Percentiles rank a stretch among this genome's conserved stretches.
Conservation (phyloP, 2,888 invertebrate genomes). For the Apotomis capreana region DNA sequence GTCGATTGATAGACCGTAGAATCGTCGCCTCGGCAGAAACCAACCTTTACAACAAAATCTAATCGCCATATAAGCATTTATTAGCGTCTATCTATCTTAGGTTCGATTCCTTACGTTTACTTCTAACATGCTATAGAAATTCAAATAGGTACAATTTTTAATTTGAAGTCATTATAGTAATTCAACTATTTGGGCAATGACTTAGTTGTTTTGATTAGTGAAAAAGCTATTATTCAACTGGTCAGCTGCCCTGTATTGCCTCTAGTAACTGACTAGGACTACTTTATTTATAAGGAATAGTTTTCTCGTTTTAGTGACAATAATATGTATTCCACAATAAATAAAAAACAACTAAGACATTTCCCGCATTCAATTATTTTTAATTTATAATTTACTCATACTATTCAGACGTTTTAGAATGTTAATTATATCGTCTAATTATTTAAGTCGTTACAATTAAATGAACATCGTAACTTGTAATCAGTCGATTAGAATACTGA, state of each 20-base stretch:
- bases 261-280: too few relatives aligned
- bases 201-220: not conserved
- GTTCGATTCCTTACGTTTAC: conserved; percentile 7
- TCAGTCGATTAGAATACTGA: conserved; percentile 34
- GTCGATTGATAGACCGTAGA: not conserved
- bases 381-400: not conserved
- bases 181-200: conserved; percentile 1
- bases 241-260: too few relatives aligned
- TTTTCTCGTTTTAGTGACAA: not conserved
- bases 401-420: conserved; percentile 9
- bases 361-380: not conserved
- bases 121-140: conserved; percentile 1
- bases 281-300: too few relatives aligned
- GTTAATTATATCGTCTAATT: conserved; percentile 10
- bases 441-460: conserved; percentile 16
- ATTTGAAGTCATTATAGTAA: not conserved
- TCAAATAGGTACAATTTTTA: conserved; percentile 4
- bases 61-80: conserved; percentile 21
- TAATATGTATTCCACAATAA: not conserved
- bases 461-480: conserved; percentile 23
- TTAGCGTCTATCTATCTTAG: conserved; percentile 36
- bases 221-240: too few relatives aligned
- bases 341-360: conserved; percentile 5
- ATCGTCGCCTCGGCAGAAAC: conserved; percentile 4
- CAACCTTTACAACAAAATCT: conserved; percentile 9